Evolutionary conservation across 2,797 vertebrate species (phyloP).

Genomic region (Macrochelys suwanniensis): DNA sequence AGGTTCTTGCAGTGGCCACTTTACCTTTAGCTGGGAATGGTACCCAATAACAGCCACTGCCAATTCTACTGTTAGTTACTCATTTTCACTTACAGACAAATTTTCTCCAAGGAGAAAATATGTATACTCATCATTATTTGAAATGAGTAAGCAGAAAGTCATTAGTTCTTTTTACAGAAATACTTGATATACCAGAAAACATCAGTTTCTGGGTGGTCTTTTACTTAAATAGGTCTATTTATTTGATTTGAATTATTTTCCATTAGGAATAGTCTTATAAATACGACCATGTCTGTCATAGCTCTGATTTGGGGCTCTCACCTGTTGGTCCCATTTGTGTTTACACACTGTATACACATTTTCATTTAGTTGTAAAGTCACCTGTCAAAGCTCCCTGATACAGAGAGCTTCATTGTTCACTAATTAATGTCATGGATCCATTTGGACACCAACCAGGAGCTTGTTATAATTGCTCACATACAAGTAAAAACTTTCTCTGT

Average conservation of each 20-base stretch:
- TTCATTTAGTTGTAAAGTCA: slow-evolving; percentile 62
- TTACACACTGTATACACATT: slow-evolving; percentile 16
- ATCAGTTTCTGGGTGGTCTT: background rate
- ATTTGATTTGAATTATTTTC: slow-evolving; percentile 21
- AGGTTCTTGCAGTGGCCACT: slow-evolving; percentile 29
- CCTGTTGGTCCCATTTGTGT: slow-evolving; percentile 4
- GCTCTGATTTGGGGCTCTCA: background rate
- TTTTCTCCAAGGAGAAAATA: background rate
- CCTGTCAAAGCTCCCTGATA: slow-evolving; percentile 69
- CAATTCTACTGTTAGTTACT: slow-evolving; percentile 20
- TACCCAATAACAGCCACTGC: slow-evolving; percentile 45
- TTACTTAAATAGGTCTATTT: background rate
- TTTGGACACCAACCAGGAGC: slow-evolving; percentile 81
- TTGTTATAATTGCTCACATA: slow-evolving; percentile 80
- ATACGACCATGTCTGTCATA: background rate
- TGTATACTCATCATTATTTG: background rate
- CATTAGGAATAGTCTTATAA: slow-evolving; percentile 23
- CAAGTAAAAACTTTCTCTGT: slow-evolving; percentile 82
- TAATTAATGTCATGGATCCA: slow-evolving; percentile 81
- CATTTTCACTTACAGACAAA: slow-evolving; percentile 18
- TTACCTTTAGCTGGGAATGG: background rate
- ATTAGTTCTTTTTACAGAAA: background rate
- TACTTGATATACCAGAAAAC: no score
- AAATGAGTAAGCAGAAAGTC: background rate
- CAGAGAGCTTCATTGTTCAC: slow-evolving; percentile 74